Evolutionary conservation across 2,888 invertebrate genomes (phyloP), one percentile per base, ranked within the genome.

Genomic region (Sisyra nigra): DNA sequence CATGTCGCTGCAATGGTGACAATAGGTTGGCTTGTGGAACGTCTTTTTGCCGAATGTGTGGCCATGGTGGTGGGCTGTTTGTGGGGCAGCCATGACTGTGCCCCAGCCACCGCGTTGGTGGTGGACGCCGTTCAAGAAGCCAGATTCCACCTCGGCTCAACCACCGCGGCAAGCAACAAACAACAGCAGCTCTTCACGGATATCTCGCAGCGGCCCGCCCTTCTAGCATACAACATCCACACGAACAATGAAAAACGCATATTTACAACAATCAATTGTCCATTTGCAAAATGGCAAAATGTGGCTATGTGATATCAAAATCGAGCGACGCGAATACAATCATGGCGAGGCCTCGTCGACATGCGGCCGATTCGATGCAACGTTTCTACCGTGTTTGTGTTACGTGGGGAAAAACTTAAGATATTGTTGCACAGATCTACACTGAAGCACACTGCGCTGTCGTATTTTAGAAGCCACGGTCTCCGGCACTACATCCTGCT

Each of bases 21-120:
- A 98, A 76, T 96, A 96, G 61, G 94, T 93, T 67, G 96, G 97
- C 77, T 96, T 96, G 76, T 97, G 97, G 79, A 97, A 98, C 71
- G 94, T 96, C 76, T 96, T 97, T 84, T 96, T 97, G 71, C 83
- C 83, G 81, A 98, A 98, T 77, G 86, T 91, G 79, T 98, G 98
- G 63, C 91, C 91, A 72, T 84, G 68, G 62, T 59, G 60, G 65
- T 67, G 66, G 55, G 56, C 56, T 54, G 55, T 57, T 54, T 57
- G 62, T 63, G 62, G 66, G 65, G 70, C 67, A 68, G 69, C 68
- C 69, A 68, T 68, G 61, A 63, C 63, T 67, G 66, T 66, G 66
- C 65, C 66, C 67, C 70, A 67, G 65, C 68, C 66, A 61, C 63
- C 62, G 62, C 61, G 60, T 4, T 13, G 11, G n/a, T 14, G 33